Percentiles rank a stretch among this genome's conserved stretches.
Evolutionary conservation across 2,888 invertebrate genomes (phyloP).

Genomic region (Acrocyrtus sp.): DNA sequence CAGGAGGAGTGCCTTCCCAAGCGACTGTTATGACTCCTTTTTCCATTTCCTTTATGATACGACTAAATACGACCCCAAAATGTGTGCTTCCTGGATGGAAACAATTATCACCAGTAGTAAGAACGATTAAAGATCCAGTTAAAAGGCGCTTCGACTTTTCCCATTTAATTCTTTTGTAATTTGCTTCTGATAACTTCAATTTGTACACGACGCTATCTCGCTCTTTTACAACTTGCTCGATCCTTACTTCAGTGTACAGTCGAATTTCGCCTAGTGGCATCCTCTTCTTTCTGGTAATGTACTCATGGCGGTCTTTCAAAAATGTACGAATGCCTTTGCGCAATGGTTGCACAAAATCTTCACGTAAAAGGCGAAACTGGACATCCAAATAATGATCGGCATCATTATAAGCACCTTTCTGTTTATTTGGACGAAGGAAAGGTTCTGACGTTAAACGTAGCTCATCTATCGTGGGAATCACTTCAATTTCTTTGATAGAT

Average conservation of each 20-base stretch:
- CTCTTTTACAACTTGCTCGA: slow-evolving; percentile 44
- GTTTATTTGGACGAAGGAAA: slow-evolving; percentile 72
- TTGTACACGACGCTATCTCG: slow-evolving; percentile 50
- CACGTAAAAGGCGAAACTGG: slow-evolving; percentile 81
- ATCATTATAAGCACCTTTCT: slow-evolving; percentile 73
- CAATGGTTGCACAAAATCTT: slow-evolving; percentile 82
- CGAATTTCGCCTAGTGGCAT: slow-evolving; percentile 58
- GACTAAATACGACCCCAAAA: slow-evolving; percentile 76
- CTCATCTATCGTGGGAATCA: slow-evolving; percentile 53
- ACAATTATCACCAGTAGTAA: slow-evolving; percentile 73
- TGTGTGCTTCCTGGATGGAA: slow-evolving; percentile 73
- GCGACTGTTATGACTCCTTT: slow-evolving; percentile 70
- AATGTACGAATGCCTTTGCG: slow-evolving; percentile 74
- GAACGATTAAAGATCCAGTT: slow-evolving; percentile 78
- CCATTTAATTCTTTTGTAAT: slow-evolving; percentile 67
- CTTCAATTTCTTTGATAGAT: slow-evolving; percentile 49
- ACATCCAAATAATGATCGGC: slow-evolving; percentile 80
- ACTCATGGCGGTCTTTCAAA: slow-evolving; percentile 66
- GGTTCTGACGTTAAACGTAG: slow-evolving; percentile 63
- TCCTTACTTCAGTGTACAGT: slow-evolving; percentile 55
- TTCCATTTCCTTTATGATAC: slow-evolving; percentile 69
- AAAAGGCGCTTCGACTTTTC: slow-evolving; percentile 73
- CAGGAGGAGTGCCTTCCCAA: slow-evolving; percentile 58
- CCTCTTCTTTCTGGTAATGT: slow-evolving; percentile 39
- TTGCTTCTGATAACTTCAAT: slow-evolving; percentile 52